Conservation (phyloP, 2,888 invertebrate species). For the Agrochola macilenta region DNA sequence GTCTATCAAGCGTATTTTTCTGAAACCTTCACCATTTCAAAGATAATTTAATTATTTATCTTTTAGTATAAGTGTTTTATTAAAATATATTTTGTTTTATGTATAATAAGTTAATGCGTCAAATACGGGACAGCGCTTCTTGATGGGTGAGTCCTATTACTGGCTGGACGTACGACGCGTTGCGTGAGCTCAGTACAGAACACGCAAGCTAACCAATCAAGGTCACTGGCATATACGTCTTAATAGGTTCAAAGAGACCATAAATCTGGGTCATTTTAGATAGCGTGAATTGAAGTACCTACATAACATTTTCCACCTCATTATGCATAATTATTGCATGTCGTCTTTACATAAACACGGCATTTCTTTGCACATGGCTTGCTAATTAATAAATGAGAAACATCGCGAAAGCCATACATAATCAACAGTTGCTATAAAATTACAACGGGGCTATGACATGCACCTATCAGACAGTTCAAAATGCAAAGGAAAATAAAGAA, state of each 20-base stretch:
- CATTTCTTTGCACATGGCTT: slow-evolving; percentile 41
- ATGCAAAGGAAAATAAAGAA: slow-evolving; percentile 49
- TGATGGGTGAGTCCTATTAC: no score
- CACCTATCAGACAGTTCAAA: slow-evolving; percentile 55
- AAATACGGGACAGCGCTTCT: no score
- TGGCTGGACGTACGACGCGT: no score
- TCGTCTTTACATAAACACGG: slow-evolving; percentile 52
- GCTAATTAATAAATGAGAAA: slow-evolving; percentile 55
- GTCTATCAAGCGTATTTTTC: no score
- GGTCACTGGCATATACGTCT: no score
- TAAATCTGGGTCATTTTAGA: not conserved
- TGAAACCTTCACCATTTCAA: no score
- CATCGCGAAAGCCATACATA: slow-evolving; percentile 55
- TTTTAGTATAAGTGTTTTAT: no score
- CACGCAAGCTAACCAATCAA: no score
- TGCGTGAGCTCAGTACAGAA: no score
- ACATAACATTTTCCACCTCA: slow-evolving; percentile 33
- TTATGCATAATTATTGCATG: slow-evolving; percentile 51
- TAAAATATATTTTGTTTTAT: no score
- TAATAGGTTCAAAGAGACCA: not conserved
- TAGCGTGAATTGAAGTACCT: slow-evolving; percentile 13
- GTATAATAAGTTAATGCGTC: no score
- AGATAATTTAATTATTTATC: no score
- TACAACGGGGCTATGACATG: slow-evolving; percentile 32
- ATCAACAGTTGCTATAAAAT: slow-evolving; percentile 40